Percentiles rank a stretch among this genome's conserved stretches.
Conservation (phyloP, 2,888 invertebrate genomes). For the Helleia helle region DNA sequence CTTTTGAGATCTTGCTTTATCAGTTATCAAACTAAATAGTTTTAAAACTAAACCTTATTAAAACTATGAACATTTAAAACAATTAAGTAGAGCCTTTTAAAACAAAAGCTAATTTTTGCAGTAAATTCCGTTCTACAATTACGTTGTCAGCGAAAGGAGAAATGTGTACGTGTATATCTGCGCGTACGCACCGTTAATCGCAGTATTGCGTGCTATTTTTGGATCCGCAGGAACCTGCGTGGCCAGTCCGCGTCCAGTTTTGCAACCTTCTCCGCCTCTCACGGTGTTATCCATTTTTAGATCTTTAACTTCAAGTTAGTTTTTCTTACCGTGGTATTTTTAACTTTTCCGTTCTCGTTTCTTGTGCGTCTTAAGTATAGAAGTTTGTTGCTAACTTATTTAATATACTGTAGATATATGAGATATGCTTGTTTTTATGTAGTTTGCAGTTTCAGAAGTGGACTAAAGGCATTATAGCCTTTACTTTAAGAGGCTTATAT, state of each 20-base stretch:
- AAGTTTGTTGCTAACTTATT: neutral
- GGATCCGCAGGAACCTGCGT: conserved; percentile 45
- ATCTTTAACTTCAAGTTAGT: conserved; percentile 17
- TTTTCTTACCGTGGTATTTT: conserved; percentile 15
- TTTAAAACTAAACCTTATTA: too few species aligned
- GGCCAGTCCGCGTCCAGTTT: conserved; percentile 32
- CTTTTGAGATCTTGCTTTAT: too few species aligned
- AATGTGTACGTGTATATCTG: conserved; percentile 45
- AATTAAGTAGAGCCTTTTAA: too few species aligned
- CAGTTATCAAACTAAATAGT: too few species aligned
- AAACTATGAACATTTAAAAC: too few species aligned
- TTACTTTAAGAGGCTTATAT: too few species aligned
- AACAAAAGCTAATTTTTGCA: too few species aligned
- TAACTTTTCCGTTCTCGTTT: neutral
- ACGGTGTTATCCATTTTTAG: conserved; percentile 35
- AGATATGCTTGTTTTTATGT: neutral
- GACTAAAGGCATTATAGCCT: too few species aligned
- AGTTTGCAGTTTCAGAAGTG: neutral
- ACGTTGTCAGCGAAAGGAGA: conserved; percentile 50
- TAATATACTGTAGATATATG: neutral
- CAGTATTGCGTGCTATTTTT: conserved; percentile 46
- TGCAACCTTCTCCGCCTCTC: conserved; percentile 31
- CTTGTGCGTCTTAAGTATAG: neutral
- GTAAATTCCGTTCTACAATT: conserved; percentile 22
- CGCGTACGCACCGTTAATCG: conserved; percentile 47